Evolutionary conservation across 1,140 invertebrate genomes (phyloP).

Genomic region (Lepidotrigona ventralis): DNA sequence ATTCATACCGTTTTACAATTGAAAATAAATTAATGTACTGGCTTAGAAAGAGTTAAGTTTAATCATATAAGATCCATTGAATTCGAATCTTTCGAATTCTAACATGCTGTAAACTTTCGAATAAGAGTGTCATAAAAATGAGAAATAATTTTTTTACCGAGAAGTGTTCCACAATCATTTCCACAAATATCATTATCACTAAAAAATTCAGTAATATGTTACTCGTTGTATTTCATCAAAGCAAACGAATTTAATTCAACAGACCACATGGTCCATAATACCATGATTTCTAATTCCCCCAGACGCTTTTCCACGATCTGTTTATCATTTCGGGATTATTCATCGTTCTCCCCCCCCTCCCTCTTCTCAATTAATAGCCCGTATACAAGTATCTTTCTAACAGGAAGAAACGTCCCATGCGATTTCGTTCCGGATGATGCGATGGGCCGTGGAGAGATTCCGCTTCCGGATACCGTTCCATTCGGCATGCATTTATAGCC

Average conservation of each 20-base stretch:
- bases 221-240: not conserved
- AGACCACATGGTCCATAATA: too few species aligned
- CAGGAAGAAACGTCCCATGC: constrained; percentile 31
- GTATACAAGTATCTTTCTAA: not conserved
- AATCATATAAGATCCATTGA: too few species aligned
- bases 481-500: constrained; percentile 48
- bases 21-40: too few species aligned
- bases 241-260: not conserved
- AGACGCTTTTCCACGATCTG: constrained; percentile 19
- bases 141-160: too few species aligned
- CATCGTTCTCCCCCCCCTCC: too few species aligned
- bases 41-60: too few species aligned
- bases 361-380: constrained; percentile 24
- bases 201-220: not conserved
- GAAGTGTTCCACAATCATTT: too few species aligned
- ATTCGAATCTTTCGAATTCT: too few species aligned
- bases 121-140: too few species aligned
- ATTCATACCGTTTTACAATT: too few species aligned
- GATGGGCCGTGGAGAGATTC: constrained; percentile 50
- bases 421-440: constrained; percentile 51
- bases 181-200: too few species aligned
- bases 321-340: constrained; percentile 11
- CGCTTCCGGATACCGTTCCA: constrained; percentile 55
- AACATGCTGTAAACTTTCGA: too few species aligned
- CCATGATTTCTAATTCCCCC: constrained; percentile 17